phyloP scores from a whole-genome alignment of 2,797 vertebrate species.

The Bradypodion pumilum region DNA sequence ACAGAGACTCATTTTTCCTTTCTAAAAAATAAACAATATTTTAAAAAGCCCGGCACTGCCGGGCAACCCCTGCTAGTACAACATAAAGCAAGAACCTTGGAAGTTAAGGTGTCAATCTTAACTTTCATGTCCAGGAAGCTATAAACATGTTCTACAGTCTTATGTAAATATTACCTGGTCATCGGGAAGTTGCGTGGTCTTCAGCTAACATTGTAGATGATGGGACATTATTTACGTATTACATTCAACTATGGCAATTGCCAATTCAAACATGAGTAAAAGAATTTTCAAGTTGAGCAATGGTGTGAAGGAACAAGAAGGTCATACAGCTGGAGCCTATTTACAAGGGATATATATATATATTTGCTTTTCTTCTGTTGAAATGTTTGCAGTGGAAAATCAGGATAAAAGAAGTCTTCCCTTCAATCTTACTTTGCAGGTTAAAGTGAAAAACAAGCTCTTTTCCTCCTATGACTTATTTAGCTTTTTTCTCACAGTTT shows the following conservation, averaged over 20 bases:
- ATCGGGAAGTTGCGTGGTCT: conserved; percentile 33
- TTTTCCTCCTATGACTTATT: neutral
- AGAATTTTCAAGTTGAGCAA: too few relatives aligned
- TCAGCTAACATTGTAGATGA: neutral
- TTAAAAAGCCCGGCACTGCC: too few relatives aligned
- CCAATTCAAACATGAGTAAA: neutral
- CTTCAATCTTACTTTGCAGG: conserved; percentile 58
- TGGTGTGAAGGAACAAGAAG: neutral
- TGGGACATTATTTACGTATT: neutral
- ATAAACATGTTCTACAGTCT: neutral
- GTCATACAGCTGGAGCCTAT: neutral
- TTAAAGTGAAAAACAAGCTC: conserved; percentile 41
- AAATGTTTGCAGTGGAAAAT: conserved; percentile 51
- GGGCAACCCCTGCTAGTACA: too few relatives aligned
- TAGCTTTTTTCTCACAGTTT: too few relatives aligned
- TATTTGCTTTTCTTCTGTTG: too few relatives aligned
- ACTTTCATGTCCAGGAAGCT: neutral
- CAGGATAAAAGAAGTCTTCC: conserved; percentile 29
- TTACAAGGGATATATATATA: neutral
- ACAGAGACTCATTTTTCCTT: too few relatives aligned
- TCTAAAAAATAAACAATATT: too few relatives aligned
- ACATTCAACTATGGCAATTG: neutral
- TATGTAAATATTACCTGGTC: conserved; percentile 21
- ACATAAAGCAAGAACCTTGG: neutral
- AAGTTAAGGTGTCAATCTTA: neutral